Percentiles rank a stretch among this genome's conserved stretches.
These are phyloP conservation scores for Notospermus geniculatus DNA, from an alignment of 1,140 invertebrate genomes.

Conservation along the genomic window DNA sequence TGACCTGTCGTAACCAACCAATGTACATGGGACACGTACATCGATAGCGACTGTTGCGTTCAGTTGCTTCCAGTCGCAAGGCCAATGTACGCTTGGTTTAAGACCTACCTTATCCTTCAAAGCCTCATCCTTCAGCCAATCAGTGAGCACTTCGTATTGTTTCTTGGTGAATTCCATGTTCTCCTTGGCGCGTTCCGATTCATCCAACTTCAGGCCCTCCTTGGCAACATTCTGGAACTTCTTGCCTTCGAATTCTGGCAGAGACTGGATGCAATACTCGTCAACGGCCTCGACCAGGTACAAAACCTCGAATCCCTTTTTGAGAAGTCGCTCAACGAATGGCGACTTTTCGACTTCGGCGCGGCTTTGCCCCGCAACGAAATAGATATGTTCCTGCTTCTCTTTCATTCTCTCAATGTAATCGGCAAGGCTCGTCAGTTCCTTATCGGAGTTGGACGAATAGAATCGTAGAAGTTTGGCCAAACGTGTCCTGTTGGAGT, in stretches of 20 bases:
- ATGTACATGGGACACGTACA: too few species aligned
- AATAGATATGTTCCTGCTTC: slow-evolving; percentile 95
- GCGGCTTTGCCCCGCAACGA: slow-evolving; percentile 85
- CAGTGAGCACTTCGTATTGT: slow-evolving; percentile 85
- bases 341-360: slow-evolving; percentile 91
- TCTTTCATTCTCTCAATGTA: slow-evolving; percentile 96
- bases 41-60: too few species aligned
- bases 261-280: slow-evolving; percentile 93
- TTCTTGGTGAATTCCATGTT: slow-evolving; percentile 76
- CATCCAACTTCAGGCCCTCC: slow-evolving; percentile 86
- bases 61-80: too few species aligned
- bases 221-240: slow-evolving; percentile 99
- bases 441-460: slow-evolving; percentile 72
- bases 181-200: slow-evolving; percentile 78
- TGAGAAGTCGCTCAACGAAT: slow-evolving; percentile 90
- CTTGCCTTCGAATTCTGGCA: slow-evolving; percentile 99
- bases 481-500: slow-evolving; percentile 89
- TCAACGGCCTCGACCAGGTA: slow-evolving; percentile 96
- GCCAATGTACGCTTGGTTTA: too few species aligned
- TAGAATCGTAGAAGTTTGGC: slow-evolving; percentile 92
- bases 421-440: slow-evolving; percentile 76
- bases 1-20: too few species aligned
- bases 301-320: slow-evolving; percentile 94
- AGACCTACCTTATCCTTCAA: slow-evolving; percentile 81
- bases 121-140: slow-evolving; percentile 84